A percentile compares a stretch with the other conserved stretches of the same genome.
phyloP scores from a whole-genome alignment of 2,113 vertebrate species.

The Phycodurus eques region DNA sequence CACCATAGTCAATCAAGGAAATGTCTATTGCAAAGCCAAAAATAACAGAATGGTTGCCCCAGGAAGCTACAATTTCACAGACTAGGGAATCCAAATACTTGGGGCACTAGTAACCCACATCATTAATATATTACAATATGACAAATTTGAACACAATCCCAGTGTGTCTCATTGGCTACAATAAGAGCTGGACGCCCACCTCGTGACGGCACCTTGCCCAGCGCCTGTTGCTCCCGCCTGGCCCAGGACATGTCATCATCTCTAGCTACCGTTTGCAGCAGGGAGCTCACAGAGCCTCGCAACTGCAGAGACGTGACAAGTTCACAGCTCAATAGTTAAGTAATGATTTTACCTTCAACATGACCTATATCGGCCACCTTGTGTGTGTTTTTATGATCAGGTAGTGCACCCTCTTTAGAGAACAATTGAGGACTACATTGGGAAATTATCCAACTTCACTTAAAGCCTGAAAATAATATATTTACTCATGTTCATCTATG shows the following conservation, averaged over 20 bases:
- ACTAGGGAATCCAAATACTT: no score
- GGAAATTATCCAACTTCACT: no score
- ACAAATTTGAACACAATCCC: background rate
- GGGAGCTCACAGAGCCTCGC: constrained; percentile 66
- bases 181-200: constrained; percentile 41
- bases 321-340: background rate
- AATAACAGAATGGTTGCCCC: no score
- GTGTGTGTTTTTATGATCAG: no score
- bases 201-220: constrained; percentile 77
- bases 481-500: no score
- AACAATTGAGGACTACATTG: no score
- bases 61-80: no score
- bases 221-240: constrained; percentile 66
- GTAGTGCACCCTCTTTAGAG: no score
- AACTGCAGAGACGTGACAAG: constrained; percentile 51
- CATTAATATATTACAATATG: background rate
- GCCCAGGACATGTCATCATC: constrained; percentile 72
- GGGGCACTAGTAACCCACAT: background rate
- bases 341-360: no score
- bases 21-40: background rate
- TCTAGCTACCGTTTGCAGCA: constrained; percentile 71
- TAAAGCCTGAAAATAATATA: no score
- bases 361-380: no score
- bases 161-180: background rate
- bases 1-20: background rate